Base-by-base conservation (phyloP, 2,888 invertebrate species). In the Phengaris alcon region DNA sequence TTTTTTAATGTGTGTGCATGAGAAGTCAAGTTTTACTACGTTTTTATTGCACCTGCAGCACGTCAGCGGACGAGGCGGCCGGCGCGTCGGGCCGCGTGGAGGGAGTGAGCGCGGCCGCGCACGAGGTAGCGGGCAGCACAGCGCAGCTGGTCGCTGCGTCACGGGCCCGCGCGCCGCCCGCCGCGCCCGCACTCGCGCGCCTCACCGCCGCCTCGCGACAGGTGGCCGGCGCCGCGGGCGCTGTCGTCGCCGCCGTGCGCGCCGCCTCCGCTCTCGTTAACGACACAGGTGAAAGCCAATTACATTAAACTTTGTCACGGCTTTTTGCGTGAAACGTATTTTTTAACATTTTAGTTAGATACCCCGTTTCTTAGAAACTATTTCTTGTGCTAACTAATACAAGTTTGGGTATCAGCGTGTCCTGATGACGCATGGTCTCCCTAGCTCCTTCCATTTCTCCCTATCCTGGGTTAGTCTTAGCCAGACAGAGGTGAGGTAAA, bases 61-160 rank as follows among this genome's bases (percentile, higher is more conserved):
- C 76, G 69, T 75, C 57, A 54, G 68, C 72, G 35, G 77, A 79
- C 78, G 51, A 77, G 75, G 97, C 98, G 0, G 99, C 99, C 5
- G 98, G 99, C 90, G 97, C 97, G 87, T 97, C 98, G 12, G 97
- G 99, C 35, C 95, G 95, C 48, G 96, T 96, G 12, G 95, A 96
- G 79, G 98, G 97, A 87, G 95, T 97, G 84, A 98, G 99, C 77
- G 99, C 98, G 0, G 99, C 99, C 8, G 98, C 99, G 44, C 99
- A 99, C 91, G 75, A 99, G 98, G 78, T 98, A 97, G 84, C 99
- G 97, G 76, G 98, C 98, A 76, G 99, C 81, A 99, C 99, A 1
- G 99, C 99, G 73, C 99, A 99, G 90, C 94, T 99, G 77, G 99
- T 99, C 74, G 98, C 99, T 0, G 98, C 99, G 13, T 98, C 98